Evolutionary conservation across 2,797 vertebrate species (phyloP), one percentile per base, ranked within the genome.

Genomic region (Neosilurus mollespiculum): DNA sequence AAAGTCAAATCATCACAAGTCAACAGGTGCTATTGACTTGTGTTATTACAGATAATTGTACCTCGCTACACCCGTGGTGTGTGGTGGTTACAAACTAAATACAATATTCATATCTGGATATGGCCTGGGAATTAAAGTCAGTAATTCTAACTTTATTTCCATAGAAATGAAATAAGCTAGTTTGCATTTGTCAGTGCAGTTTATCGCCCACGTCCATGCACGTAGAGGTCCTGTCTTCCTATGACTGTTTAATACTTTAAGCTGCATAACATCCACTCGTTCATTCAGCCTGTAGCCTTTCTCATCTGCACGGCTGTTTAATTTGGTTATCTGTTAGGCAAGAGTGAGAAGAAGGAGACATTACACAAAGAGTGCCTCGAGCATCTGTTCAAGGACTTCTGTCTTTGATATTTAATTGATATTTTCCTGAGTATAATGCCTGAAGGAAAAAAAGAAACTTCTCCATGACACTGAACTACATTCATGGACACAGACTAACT

Each of bases 1-100:
- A 85, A 85, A 83, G 71, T 76, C 83, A 76, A 81, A 84, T 90
- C 90, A 91, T 90, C 89, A 88, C 89, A 87, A 88, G 90, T 89
- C 43, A 89, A 84, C 90, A 90, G 87, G 81, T 82, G 66, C 89
- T 89, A 90, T 88, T 84, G 80, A 67, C 73, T 88, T 77, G 85
- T 87, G 83, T 88, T 84, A 84, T 84, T 84, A 81, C 77, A 79
- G 59, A 79, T 84, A 84, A 86, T 77, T 82, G 84, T 67, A 72
- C 67, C 49, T 62, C 56, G 59, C 76, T 79, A 64, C 69, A 59
- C 66, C n/a, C 37, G 43, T 54, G 54, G 37, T 78, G 79, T 78
- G 18, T 16, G 1, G 43, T 64, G 59, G 64, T 43, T 76, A 61
- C 72, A 73, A 61, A 81, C 26, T 62, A 37, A 76, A 84, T 72